Base-by-base conservation (phyloP, 2,888 invertebrate genomes). In the Aleiodes testaceus region DNA sequence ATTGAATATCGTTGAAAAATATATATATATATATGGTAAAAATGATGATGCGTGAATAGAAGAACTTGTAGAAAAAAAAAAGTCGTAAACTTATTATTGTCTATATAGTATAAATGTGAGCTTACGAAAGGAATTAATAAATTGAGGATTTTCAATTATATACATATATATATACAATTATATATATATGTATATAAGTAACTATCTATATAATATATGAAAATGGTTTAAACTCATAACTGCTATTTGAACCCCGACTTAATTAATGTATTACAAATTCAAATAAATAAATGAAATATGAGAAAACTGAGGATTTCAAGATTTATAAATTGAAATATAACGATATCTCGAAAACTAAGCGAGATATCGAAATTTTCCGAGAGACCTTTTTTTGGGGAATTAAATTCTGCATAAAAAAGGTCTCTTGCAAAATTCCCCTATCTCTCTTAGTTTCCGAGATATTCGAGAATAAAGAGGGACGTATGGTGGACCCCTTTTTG, bases 61-160 rank as follows among this genome's bases (percentile, higher is more conserved):
- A 30, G 2, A 16, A 30, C n/a, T 14, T 14, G 26, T 36, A 14
- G 18, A 59, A 26, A 59, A 59, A 59, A 26, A 59, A 59, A 20
- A 30, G 16, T 59, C 59, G 36, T 63, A 63, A 63, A 63, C 45
- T 63, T 45, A 82, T 82, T 82, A 83, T 84, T 65, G 52, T 85
- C 85, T 87, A 86, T 86, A 86, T 86, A 85, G 84, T 83, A 82
- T 86, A 83, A 84, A 85, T 82, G 79, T 81, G 80, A 83, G 81
- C 81, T 80, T 82, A 83, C 84, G 77, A 76, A 63, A 45, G 26
- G 14, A 63, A 63, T 45, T 20, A 63, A 63, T 20, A 22, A 63
- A 45, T 18, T 20, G 20, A 61, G 36, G 16, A 22, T 26, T 26
- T 20, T 42, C 9, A 44, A 61, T 61, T 16, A 61, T 16, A 45